A percentile compares a stretch with the other conserved stretches of the same genome.
Evolutionary conservation across 2,888 invertebrate species (phyloP).

Genomic region (Chymomyza procnemis): DNA sequence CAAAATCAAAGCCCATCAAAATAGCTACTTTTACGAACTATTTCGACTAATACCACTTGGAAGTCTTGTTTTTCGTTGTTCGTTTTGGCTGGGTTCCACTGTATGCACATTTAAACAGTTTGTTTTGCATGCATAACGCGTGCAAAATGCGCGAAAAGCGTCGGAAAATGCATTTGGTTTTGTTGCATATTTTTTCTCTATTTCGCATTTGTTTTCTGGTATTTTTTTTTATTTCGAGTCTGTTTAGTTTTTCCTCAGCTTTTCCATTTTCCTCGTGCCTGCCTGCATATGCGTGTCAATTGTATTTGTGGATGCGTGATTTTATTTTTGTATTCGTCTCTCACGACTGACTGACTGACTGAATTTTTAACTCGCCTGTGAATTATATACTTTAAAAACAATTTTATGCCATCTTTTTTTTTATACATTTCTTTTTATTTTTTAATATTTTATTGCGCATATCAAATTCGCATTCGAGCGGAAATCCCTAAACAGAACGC

Average conservation of each 20-base stretch:
- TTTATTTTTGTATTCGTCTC: background rate
- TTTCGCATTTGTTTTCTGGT: background rate
- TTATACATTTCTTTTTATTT: slow-evolving; percentile 24
- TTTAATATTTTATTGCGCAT: slow-evolving; percentile 71
- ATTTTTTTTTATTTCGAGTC: slow-evolving; percentile 15
- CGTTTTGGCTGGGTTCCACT: too few species aligned
- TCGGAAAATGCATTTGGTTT: slow-evolving; percentile 34
- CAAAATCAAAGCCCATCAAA: too few species aligned
- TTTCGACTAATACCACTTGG: too few species aligned
- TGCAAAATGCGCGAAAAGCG: slow-evolving; percentile 45
- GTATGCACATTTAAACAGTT: slow-evolving; percentile 55
- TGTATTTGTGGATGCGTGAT: background rate
- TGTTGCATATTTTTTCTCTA: slow-evolving; percentile 41
- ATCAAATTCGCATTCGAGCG: slow-evolving; percentile 69
- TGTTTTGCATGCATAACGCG: slow-evolving; percentile 61
- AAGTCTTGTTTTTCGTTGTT: too few species aligned
- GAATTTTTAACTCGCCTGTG: slow-evolving; percentile 27
- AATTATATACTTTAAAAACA: slow-evolving; percentile 70
- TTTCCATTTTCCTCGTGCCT: background rate
- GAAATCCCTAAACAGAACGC: slow-evolving; percentile 63
- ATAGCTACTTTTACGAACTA: too few species aligned
- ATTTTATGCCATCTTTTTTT: slow-evolving; percentile 56
- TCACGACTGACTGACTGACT: slow-evolving; percentile 4
- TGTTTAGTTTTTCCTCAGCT: background rate
- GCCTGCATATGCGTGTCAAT: background rate